These are phyloP conservation scores for Chaenodraco wilsoni DNA, from an alignment of 2,797 vertebrate genomes.

Conservation along the genomic window DNA sequence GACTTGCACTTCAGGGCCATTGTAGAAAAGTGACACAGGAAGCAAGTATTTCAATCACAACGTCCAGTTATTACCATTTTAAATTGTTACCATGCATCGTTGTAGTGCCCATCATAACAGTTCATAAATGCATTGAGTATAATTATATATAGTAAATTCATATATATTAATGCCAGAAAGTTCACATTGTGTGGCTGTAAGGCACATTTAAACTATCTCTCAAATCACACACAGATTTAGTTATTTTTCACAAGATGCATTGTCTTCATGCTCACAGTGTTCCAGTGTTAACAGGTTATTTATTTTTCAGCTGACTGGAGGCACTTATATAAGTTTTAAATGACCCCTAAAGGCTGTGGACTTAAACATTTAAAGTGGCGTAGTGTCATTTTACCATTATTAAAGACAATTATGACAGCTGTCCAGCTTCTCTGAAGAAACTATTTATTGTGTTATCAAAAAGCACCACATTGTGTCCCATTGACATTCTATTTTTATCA, in stretches of 20 bases:
- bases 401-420: not conserved
- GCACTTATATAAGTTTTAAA: slow-evolving; percentile 27
- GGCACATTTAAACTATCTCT: slow-evolving; percentile 62
- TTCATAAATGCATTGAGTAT: slow-evolving; percentile 36
- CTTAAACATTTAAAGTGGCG: slow-evolving; percentile 2
- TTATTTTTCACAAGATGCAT: slow-evolving; percentile 47
- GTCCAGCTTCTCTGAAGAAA: slow-evolving; percentile 4
- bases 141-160: slow-evolving; percentile 16
- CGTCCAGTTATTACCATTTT: slow-evolving; percentile 23
- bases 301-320: slow-evolving; percentile 36
- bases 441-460: slow-evolving; percentile 15
- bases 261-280: slow-evolving; percentile 36
- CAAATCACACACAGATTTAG: slow-evolving; percentile 27
- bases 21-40: slow-evolving; percentile 14
- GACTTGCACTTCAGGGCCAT: no score
- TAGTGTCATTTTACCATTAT: slow-evolving; percentile 13
- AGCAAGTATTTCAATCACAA: slow-evolving; percentile 36
- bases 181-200: slow-evolving; percentile 55
- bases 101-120: slow-evolving; percentile 24
- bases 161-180: slow-evolving; percentile 33
- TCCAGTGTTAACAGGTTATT: slow-evolving; percentile 58
- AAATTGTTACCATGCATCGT: not conserved
- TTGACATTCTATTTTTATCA: slow-evolving; percentile 34
- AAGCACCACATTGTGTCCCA: not conserved
- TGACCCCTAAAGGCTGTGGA: slow-evolving; percentile 24